Conservation (phyloP, 2,797 vertebrate genomes). For the Pampus argenteus region DNA sequence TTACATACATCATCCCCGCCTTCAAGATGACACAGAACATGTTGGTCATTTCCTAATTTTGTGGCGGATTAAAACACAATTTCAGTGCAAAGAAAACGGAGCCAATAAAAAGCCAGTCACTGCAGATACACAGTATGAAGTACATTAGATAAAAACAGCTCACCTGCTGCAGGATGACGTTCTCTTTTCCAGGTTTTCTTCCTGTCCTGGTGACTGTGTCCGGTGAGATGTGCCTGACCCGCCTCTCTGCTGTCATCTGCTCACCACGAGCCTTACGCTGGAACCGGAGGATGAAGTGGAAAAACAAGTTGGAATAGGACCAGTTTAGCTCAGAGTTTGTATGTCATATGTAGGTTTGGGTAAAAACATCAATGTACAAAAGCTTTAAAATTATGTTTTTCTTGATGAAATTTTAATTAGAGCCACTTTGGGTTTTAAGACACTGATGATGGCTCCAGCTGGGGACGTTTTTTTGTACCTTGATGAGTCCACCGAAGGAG, state of each 20-base stretch:
- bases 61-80: neutral
- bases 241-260: slow-evolving; percentile 86
- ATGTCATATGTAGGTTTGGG: neutral
- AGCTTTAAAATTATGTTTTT: neutral
- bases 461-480: slow-evolving; percentile 79
- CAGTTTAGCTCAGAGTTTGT: neutral
- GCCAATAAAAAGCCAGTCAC: neutral
- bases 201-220: slow-evolving; percentile 40
- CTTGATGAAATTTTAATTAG: neutral
- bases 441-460: too few relatives aligned
- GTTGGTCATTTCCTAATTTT: neutral
- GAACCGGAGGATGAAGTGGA: neutral
- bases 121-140: too few relatives aligned
- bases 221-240: slow-evolving; percentile 74
- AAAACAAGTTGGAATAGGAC: neutral
- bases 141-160: slow-evolving; percentile 50
- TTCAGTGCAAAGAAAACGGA: neutral
- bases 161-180: slow-evolving; percentile 80
- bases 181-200: slow-evolving; percentile 88
- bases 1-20: neutral
- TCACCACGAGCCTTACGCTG: slow-evolving; percentile 90
- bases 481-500: slow-evolving; percentile 96
- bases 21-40: neutral
- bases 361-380: neutral
- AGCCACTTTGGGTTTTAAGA: too few relatives aligned